Base-by-base conservation (phyloP, 1,140 invertebrate genomes). In the Anastatus disparis region DNA sequence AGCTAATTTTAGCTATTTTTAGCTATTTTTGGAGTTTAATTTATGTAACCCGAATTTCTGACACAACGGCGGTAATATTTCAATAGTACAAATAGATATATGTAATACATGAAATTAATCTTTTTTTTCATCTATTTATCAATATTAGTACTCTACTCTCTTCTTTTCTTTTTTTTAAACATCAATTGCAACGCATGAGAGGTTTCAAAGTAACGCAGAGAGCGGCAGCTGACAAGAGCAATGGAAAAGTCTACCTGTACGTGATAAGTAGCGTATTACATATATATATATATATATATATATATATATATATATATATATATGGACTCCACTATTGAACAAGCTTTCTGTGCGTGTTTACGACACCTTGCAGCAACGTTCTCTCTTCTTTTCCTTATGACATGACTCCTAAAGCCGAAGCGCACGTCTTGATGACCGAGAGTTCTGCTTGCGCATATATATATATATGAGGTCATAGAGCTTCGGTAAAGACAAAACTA, bases 171-270 rank as follows among this genome's bases (percentile, higher is more conserved):
- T n/a, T n/a, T n/a, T n/a, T n/a, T n/a, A n/a, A 27, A 27, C 58
- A 61, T 61, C 15, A 46, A 61, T 61, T 40, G 46, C 24, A 3
- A 38, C 17, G 3, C 17, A 10, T 7, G 22, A 62, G 42, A 2
- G 3, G 38, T 17, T 42, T 22, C 4, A 42, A 15, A 13, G 29
- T 40, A 26, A 58, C 20, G 10, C 29, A 38, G 42, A 35, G 10
- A 42, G 17, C 55, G 35, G 12, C 7, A 17, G 35, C 9, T 26
- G 55, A 24, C 35, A 15, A n/a, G 20, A 12, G 55, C 63, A 42
- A 65, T 65, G 63, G 55, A 53, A 65, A 55, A 55, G 50, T 65
- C 63, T 48, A 29, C 13, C 38, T 17, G 29, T 55, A 65, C 63
- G 63, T 55, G 63, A 65, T 65, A 65, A 65, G 63, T 35, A 65